These are phyloP conservation scores for Leucophenga varia DNA, from an alignment of 1,140 invertebrate species.

Conservation along the genomic window DNA sequence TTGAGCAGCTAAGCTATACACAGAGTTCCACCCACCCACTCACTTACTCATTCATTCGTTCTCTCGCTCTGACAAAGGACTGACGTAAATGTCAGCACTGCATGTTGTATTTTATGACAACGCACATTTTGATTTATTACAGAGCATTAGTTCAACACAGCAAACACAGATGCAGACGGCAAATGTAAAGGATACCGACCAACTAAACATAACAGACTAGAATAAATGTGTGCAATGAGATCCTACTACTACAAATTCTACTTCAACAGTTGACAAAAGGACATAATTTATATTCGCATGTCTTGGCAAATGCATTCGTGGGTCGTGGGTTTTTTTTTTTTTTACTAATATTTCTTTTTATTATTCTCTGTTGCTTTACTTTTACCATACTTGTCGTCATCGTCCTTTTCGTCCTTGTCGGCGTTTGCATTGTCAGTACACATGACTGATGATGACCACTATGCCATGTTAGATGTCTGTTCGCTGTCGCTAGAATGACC, in stretches of 20 bases:
- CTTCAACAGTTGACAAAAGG: slow-evolving; percentile 4
- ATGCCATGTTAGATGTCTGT: slow-evolving; percentile 6
- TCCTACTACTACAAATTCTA: no score
- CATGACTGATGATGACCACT: slow-evolving; percentile 17
- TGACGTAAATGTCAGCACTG: slow-evolving; percentile 24
- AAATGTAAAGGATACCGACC: no score
- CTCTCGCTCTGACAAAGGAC: slow-evolving; percentile 1
- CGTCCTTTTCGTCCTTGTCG: neutral
- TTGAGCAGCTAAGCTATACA: no score
- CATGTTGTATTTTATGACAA: slow-evolving; percentile 24
- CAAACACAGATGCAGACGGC: neutral
- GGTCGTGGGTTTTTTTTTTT: no score
- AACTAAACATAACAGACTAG: no score
- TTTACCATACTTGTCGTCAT: slow-evolving; percentile 1
- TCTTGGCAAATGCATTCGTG: slow-evolving; percentile 1
- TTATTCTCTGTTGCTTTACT: neutral
- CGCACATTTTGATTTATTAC: slow-evolving; percentile 23
- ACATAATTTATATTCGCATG: slow-evolving; percentile 20
- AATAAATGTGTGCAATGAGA: no score
- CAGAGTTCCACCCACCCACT: no score
- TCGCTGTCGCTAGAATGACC: slow-evolving; percentile 6
- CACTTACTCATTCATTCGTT: no score
- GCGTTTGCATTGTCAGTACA: slow-evolving; percentile 2
- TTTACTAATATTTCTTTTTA: no score
- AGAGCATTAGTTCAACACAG: neutral